Conservation (phyloP, 2,113 vertebrate species). For the Chlamydotis undulata region DNA sequence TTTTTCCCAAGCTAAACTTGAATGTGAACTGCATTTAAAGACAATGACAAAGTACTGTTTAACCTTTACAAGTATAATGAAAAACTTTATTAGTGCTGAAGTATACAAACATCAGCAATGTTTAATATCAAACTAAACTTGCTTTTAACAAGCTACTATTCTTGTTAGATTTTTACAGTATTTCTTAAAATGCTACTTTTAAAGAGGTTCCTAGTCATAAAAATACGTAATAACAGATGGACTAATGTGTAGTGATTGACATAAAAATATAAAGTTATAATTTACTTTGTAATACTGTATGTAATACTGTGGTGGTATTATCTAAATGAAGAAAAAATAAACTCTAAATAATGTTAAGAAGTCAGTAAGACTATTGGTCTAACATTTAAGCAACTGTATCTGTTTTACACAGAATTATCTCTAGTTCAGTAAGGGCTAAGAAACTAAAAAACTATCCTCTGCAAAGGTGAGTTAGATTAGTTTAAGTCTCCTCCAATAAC, state of each 20-base stretch:
- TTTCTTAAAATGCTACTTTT: slow-evolving; percentile 16
- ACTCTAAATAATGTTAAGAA: background rate
- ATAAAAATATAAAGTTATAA: slow-evolving; percentile 18
- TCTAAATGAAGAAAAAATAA: background rate
- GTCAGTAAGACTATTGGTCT: background rate
- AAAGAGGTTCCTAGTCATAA: background rate
- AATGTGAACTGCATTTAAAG: background rate
- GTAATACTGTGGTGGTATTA: background rate
- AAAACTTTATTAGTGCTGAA: slow-evolving; percentile 2
- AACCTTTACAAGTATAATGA: background rate
- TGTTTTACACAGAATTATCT: background rate
- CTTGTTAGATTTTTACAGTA: background rate
- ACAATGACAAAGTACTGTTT: background rate
- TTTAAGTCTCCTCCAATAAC: background rate
- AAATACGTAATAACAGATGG: slow-evolving; percentile 1
- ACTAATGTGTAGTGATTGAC: slow-evolving; percentile 19
- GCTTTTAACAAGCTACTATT: background rate
- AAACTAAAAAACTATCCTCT: background rate
- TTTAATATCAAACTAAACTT: slow-evolving; percentile 10
- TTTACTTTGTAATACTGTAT: background rate
- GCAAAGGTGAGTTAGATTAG: background rate
- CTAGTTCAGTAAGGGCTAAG: background rate
- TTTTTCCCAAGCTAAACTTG: background rate
- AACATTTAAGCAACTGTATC: background rate
- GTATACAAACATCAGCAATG: background rate